Evolutionary conservation across 2,113 vertebrate species (phyloP), one percentile per base, ranked within the genome.

Genomic region (Anolis carolinensis): DNA sequence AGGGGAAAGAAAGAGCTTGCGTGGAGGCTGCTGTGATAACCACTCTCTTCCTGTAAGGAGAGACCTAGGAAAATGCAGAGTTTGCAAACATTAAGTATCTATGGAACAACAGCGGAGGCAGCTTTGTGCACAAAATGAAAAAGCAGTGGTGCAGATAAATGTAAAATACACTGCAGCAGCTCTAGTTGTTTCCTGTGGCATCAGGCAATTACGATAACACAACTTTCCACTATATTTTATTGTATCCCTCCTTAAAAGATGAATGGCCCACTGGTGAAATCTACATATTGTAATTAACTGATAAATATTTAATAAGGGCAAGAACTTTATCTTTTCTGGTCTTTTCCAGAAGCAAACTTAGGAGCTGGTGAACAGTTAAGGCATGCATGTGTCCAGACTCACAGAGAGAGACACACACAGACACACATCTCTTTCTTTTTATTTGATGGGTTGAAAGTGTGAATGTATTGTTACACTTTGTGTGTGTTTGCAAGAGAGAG

Each of bases 121-220:
- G 34, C n/a, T 25, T 67, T 74, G 52, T 25, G 27, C 50, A 82
- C 84, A 90, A 93, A 88, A 90, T 89, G 82, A 88, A 88, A 89
- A 81, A 36, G 65, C 48, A 67, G 75, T 13, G 87, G 85, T 85
- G 85, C 86, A 88, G 83, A 86, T 21, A 81, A 89, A 90, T 86
- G 39, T 85, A 72, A 91, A 94, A 89, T 85, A 88, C 84, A 89
- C 91, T 91, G 88, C 92, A 91, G 91, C 87, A 18, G 59, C 70
- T 88, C 87, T 84, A 89, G 90, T 93, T 94, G 93, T 65, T 89
- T 93, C 92, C 90, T 89, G 89, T 93, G 92, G 93, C 92, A 93
- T 87, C 85, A 85, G 89, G 90, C 92, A 93, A 95, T 94, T 94
- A 94, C 87, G 89, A 93, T 90, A 88, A 48, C 1, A 1, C 81